A percentile compares a stretch with the other conserved stretches of the same genome.
phyloP scores from a whole-genome alignment of 2,797 vertebrate genomes.

The Aulostomus chinensis region DNA sequence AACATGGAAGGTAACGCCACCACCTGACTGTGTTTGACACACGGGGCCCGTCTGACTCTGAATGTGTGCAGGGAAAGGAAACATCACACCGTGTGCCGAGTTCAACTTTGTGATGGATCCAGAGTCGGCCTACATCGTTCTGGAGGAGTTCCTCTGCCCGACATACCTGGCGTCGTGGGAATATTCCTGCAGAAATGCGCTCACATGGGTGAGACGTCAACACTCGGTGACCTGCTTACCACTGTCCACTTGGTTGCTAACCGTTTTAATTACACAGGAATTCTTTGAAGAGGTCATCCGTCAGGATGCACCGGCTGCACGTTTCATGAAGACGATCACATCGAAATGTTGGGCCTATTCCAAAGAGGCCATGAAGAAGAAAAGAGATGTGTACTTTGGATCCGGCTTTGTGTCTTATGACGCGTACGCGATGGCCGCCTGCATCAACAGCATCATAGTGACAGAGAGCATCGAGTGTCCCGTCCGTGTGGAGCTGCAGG shows the following conservation, averaged over 20 bases:
- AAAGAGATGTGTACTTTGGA: conserved; percentile 69
- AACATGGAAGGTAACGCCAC: conserved; percentile 79
- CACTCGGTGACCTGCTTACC: no score
- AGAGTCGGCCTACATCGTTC: conserved; percentile 81
- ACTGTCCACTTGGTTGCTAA: no score
- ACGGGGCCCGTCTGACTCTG: not conserved
- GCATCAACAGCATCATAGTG: conserved; percentile 70
- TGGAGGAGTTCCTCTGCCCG: conserved; percentile 79
- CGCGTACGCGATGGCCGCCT: conserved; percentile 77
- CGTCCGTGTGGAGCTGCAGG: conserved; percentile 77
- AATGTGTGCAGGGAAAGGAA: conserved; percentile 75
- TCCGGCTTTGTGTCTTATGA: conserved; percentile 80
- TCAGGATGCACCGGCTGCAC: conserved; percentile 69
- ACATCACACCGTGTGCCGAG: conserved; percentile 75
- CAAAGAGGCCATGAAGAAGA: conserved; percentile 31
- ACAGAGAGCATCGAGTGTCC: conserved; percentile 68
- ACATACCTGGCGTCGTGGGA: conserved; percentile 80
- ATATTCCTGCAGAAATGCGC: conserved; percentile 71
- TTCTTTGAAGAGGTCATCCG: conserved; percentile 75
- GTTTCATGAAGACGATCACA: conserved; percentile 79
- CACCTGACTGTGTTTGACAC: not conserved
- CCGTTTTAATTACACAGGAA: conserved; percentile 66
- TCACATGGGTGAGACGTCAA: conserved; percentile 78
- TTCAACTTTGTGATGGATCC: conserved; percentile 83
- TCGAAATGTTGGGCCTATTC: conserved; percentile 74